Base-by-base conservation (phyloP, 2,888 invertebrate genomes). In the Eremobia ochroleuca region DNA sequence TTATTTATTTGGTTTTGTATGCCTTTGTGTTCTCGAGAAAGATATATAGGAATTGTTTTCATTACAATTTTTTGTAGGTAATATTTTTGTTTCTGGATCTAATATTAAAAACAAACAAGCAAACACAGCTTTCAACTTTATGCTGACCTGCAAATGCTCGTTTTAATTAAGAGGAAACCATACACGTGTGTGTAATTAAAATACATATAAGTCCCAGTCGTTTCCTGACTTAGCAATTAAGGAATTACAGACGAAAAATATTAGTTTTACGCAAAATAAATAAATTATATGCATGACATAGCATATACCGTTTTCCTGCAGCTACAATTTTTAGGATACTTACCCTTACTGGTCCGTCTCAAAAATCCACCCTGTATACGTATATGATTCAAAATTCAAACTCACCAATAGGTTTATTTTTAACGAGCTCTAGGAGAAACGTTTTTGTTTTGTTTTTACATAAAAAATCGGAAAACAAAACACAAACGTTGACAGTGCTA, bases 1-100 rank as follows among this genome's bases (percentile, higher is more conserved):
- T 85, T 81, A 80, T 84, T 82, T 86, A 75, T 86, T 83, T 73
- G 62, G 76, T 79, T 74, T n/a, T 49, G 69, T 74, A 67, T 67
- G 62, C 72, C 80, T 83, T 80, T 82, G 86, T 79, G 71, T 34
- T 78, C 70, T 73, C 37, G 64, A 73, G 52, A 85, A 73, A 73
- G 66, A 67, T 52, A 46, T 66, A n/a, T 64, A 2, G 15, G 21
- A 43, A 68, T n/a, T 18, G 58, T 58, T 59, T 72, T 61, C 21
- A 11, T 62, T 52, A 15, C 2, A 59, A 34, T 0, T 34, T 55
- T 49, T 62, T 73, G 28, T 49, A 59, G n/a, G 13, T 13, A 31
- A 34, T 52, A 18, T 61, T 59, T 31, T 43, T 66, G 37, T 31
- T 66, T 25, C 28, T n/a, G 58, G 34, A 28, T 21, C 43, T 61